Evolutionary conservation across 2,888 invertebrate species (phyloP), one percentile per base, ranked within the genome.

Genomic region (Cosmia trapezina): DNA sequence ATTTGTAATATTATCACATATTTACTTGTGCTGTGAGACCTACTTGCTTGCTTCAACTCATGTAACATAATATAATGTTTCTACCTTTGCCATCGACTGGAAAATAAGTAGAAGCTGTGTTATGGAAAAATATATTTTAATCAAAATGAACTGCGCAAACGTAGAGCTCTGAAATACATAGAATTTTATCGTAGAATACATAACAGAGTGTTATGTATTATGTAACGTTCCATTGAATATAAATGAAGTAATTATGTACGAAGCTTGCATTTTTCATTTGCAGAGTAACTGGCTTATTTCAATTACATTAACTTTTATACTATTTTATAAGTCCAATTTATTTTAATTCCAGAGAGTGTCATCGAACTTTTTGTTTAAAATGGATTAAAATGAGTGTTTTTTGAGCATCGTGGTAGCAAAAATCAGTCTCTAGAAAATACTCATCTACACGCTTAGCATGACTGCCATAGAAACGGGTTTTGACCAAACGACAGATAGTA

Each of bases 191-290:
- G 47, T 81, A 7, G 37, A 65, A 41, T 33, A 22, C 6, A 74
- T 74, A 74, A 41, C 53, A 28, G 22, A 59, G 68, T 64, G 60
- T 73, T 62, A 47, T 47, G 33, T 41, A 33, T 57, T 65, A 19
- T 57, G 56, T 62, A 49, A 74, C 47, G 22, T 51, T 70, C 53
- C 45, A 73, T 68, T 80, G 72, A 76, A 80, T 83, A 70, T 70
- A 68, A n/a, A 76, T 70, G 65, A 76, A 61, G 56, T 9, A 22
- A 45, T 64, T 81, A 41, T 41, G 49, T 51, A 51, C 8, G 56
- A 53, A 54, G 53, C 54, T 64, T 73, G 73, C 53, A 83, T 62
- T 62, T 45, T 45, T 61, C 45, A 45, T 45, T 57, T 53, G 8
- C 57, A 14, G 67, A 76, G 60, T 67, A 22, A 69, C 54, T 60